These are phyloP conservation scores for Chitala chitala DNA, from an alignment of 2,113 vertebrate species.

Conservation along the genomic window DNA sequence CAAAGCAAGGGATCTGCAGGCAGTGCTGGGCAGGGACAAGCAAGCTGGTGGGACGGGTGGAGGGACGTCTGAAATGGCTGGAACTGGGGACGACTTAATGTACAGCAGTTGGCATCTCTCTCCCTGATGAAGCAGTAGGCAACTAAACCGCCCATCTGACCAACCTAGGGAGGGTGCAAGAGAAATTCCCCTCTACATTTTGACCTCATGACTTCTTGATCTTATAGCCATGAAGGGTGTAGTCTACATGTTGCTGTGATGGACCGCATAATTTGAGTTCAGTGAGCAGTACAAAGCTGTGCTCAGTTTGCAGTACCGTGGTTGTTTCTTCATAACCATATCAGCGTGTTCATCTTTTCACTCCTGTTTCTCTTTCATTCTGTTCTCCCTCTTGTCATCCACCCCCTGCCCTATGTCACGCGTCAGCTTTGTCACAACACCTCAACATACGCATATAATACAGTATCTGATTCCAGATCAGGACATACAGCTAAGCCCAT, in stretches of 20 bases:
- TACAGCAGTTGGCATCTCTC: too few relatives aligned
- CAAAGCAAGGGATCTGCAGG: not conserved
- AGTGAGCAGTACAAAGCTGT: too few relatives aligned
- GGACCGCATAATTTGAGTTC: too few relatives aligned
- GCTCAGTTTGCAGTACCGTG: too few relatives aligned
- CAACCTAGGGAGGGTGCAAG: too few relatives aligned
- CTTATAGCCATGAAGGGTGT: too few relatives aligned
- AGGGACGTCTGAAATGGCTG: not conserved
- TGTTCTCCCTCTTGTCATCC: too few relatives aligned
- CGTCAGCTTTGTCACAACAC: not conserved
- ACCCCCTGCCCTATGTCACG: not conserved
- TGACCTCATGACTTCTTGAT: too few relatives aligned
- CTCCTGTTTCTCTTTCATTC: not conserved
- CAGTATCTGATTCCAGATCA: slow-evolving; percentile 4
- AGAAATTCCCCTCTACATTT: too few relatives aligned
- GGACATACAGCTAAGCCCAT: not conserved
- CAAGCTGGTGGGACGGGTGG: not conserved
- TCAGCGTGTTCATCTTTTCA: not conserved
- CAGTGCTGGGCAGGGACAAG: not conserved
- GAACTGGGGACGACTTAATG: not conserved
- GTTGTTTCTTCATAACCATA: not conserved
- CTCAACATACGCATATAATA: not conserved
- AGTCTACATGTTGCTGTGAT: too few relatives aligned
- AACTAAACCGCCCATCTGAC: too few relatives aligned
- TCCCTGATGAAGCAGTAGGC: too few relatives aligned